Conservation (phyloP, 2,113 vertebrate genomes). For the Tachysurus fulvidraco region DNA sequence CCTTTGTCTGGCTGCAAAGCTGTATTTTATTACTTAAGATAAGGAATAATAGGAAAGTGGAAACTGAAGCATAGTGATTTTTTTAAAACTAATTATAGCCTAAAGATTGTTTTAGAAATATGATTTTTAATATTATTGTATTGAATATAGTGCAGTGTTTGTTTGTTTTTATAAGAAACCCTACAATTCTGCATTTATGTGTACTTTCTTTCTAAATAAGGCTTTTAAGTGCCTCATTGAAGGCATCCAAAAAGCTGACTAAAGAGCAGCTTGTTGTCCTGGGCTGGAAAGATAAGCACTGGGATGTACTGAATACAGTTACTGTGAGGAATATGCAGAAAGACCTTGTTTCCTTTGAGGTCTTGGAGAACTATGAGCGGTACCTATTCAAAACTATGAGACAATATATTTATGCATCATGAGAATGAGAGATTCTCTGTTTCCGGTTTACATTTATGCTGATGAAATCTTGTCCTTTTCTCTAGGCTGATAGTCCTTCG, state of each 20-base stretch:
- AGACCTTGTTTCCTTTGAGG: constrained; percentile 82
- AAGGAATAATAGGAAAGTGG: background rate
- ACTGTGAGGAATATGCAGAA: constrained; percentile 71
- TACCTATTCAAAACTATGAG: constrained; percentile 40
- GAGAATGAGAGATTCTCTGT: background rate
- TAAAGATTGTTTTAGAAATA: background rate
- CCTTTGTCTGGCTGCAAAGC: background rate
- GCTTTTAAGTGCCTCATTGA: constrained; percentile 64
- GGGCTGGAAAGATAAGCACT: constrained; percentile 74
- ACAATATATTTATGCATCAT: background rate
- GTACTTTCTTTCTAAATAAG: constrained; percentile 58
- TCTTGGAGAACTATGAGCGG: constrained; percentile 80
- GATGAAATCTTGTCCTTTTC: background rate
- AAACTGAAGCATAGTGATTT: background rate
- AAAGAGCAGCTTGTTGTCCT: constrained; percentile 74
- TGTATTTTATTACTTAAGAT: background rate
- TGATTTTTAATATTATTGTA: background rate
- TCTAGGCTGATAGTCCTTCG: constrained; percentile 78
- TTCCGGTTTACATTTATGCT: background rate
- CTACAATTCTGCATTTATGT: background rate
- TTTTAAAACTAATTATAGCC: background rate
- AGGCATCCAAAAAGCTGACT: constrained; percentile 63
- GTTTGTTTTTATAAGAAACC: background rate
- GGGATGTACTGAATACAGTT: constrained; percentile 76
- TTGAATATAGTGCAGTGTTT: background rate